A percentile compares a stretch with the other conserved stretches of the same genome.
phyloP scores from a whole-genome alignment of 2,888 invertebrate genomes.

The Aricia artaxerxes region DNA sequence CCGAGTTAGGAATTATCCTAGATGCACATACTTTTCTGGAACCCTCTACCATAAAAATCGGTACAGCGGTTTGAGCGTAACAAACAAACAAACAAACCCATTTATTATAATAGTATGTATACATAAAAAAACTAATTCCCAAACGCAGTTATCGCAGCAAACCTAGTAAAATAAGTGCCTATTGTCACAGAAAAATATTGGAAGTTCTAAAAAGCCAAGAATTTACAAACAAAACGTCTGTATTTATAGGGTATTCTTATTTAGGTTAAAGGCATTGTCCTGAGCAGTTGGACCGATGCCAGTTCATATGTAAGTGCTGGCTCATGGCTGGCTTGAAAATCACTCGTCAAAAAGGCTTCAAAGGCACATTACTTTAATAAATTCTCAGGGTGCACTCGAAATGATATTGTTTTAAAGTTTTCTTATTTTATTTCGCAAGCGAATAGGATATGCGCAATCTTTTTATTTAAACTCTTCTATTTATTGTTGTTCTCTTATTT shows the following conservation, averaged over 20 bases:
- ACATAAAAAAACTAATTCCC: too few relatives aligned
- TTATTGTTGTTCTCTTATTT: too few relatives aligned
- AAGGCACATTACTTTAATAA: conserved; percentile 21
- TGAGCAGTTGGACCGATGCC: conserved; percentile 13
- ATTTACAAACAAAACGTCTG: conserved; percentile 19
- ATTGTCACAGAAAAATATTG: background rate
- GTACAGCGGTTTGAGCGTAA: too few relatives aligned
- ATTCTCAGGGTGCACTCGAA: background rate
- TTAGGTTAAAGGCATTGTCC: conserved; percentile 29
- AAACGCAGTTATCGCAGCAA: too few relatives aligned
- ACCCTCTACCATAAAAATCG: too few relatives aligned
- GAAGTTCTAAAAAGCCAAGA: conserved; percentile 11
- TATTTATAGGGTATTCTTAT: conserved; percentile 29
- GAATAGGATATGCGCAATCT: background rate
- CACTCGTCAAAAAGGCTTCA: conserved; percentile 21
- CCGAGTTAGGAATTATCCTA: too few relatives aligned
- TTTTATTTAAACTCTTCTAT: too few relatives aligned
- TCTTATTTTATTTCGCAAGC: background rate
- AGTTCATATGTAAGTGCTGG: conserved; percentile 17
- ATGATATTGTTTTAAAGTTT: background rate
- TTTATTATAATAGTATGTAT: too few relatives aligned
- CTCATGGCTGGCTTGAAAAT: conserved; percentile 26
- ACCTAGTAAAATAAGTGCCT: background rate
- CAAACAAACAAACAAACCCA: too few relatives aligned
- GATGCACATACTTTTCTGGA: too few relatives aligned